These are phyloP conservation scores for Syngnathus typhle DNA, from an alignment of 2,113 vertebrate species.

Conservation along the genomic window DNA sequence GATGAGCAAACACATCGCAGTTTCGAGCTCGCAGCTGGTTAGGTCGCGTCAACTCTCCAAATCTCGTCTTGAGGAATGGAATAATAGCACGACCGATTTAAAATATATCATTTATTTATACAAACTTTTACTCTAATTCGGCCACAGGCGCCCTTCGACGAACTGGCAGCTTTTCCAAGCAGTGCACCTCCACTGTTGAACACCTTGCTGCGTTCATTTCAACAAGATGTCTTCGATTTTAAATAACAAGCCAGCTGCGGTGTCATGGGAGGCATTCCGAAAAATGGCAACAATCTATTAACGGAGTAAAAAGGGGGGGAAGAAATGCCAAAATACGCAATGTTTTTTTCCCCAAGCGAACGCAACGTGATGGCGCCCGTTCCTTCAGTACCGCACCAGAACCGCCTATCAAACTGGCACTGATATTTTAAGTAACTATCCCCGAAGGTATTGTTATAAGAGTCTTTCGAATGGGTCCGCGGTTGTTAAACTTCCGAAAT, in stretches of 20 bases:
- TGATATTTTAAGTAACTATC: background rate
- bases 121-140: constrained; percentile 20
- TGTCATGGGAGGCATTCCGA: background rate
- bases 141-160: constrained; percentile 19
- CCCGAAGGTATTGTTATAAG: background rate
- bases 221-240: constrained; percentile 41
- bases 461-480: background rate
- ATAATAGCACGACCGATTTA: constrained; percentile 6
- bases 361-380: constrained; percentile 65
- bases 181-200: constrained; percentile 50
- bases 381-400: constrained; percentile 58
- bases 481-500: constrained; percentile 50
- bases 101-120: background rate
- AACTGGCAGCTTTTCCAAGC: constrained; percentile 42
- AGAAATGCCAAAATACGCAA: constrained; percentile 20
- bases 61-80: background rate
- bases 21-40: constrained; percentile 49
- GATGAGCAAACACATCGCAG: constrained; percentile 48
- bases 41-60: constrained; percentile 48
- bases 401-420: constrained; percentile 38
- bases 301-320: constrained; percentile 2
- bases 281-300: background rate
- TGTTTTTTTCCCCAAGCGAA: constrained; percentile 32
- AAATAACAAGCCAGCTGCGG: constrained; percentile 24
- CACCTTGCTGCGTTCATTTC: constrained; percentile 66